Evolutionary conservation across 2,113 vertebrate species (phyloP).

Genomic region (Rhipidura dahli): DNA sequence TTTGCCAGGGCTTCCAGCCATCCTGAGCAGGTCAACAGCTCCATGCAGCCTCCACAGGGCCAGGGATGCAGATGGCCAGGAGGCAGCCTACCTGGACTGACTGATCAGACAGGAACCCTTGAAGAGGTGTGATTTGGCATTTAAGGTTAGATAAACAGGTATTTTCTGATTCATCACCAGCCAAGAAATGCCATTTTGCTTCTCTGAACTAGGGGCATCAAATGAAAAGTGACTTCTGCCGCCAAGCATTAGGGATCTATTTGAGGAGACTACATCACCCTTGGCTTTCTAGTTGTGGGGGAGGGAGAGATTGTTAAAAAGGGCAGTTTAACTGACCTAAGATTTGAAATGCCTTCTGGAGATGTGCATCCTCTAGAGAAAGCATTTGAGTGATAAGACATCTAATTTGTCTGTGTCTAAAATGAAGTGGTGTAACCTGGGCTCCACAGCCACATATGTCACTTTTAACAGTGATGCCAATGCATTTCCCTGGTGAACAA

Average conservation of each 20-base stretch:
- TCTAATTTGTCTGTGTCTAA: not conserved
- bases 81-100: not conserved
- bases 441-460: not conserved
- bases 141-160: conserved; percentile 15
- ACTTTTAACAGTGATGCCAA: not conserved
- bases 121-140: conserved; percentile 31
- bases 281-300: conserved; percentile 9
- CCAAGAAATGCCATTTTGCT: not conserved
- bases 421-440: not conserved
- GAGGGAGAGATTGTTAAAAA: conserved; percentile 39
- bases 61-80: not conserved
- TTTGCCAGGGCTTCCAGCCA: not conserved
- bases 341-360: conserved; percentile 56
- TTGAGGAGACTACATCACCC: conserved; percentile 28
- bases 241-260: conserved; percentile 40
- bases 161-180: not conserved
- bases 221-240: conserved; percentile 62
- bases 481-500: not conserved
- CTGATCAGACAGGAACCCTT: not conserved
- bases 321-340: conserved; percentile 36
- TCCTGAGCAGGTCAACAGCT: not conserved
- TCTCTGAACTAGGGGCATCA: not conserved
- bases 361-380: not conserved
- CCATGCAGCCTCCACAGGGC: not conserved
- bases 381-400: conserved; percentile 9